Evolutionary conservation across 2,888 invertebrate species (phyloP), one percentile per base, ranked within the genome.

Genomic region (Gortyna flavago): DNA sequence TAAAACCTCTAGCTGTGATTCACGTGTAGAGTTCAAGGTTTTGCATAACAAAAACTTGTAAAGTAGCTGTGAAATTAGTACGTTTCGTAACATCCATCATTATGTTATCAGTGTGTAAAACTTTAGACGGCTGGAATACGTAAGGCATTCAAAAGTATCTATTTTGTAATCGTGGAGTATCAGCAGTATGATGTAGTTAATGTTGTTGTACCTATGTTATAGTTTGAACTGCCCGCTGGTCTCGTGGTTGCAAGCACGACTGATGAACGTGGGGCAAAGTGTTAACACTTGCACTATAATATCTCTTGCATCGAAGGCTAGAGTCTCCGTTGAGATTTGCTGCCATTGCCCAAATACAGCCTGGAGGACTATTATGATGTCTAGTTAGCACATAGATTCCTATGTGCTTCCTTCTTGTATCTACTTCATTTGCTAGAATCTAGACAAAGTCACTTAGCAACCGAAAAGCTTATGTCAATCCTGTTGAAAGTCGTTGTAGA

Each of bases 21-120:
- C 82, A 82, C 41, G 9, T 41, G 1, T 83, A 71, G 66, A 75
- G 64, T 72, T 83, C 67, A 83, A 79, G 80, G 82, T 35, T 70
- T 67, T 25, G 9, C 38, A 57, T n/a, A 81, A 62, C 38, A 57
- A 51, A 32, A 74, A 32, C 54, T 44, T 29, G 51, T 35, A 54
- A 79, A 73, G 16, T 59, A 73, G 51, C 80, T 59, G 57, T 78
- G 32, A 41, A 61, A 54, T 74, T 66, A 44, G 29, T 74, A 51
- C 5, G 18, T 48, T 72, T 48, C 51, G 2, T 48, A 51, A 4
- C 32, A 72, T 59, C 51, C 32, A 65, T 65, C 57, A 57, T 79
- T n/a, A 4, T 18, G 11, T 4, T 78, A 44, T 70, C 77, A 44
- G 29, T 44, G 9, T 70, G 41, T 25, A 35, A 79, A 78, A 21